A percentile compares a stretch with the other conserved stretches of the same genome.
phyloP scores from a whole-genome alignment of 2,888 invertebrate genomes.

The Heliothis peltigera region DNA sequence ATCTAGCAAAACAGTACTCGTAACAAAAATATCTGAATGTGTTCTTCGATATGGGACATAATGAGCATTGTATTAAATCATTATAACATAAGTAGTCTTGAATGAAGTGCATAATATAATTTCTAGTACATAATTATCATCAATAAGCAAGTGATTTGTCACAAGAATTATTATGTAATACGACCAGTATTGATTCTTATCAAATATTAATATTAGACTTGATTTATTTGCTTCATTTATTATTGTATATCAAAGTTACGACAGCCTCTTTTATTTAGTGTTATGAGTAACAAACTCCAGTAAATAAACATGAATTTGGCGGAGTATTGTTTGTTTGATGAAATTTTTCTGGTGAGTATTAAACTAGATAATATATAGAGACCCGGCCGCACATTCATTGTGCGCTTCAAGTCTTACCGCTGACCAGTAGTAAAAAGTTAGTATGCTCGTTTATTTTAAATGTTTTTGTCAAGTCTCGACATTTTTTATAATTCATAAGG shows the following conservation, averaged over 20 bases:
- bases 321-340: background rate
- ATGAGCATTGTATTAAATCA: too few relatives aligned
- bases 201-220: slow-evolving; percentile 38
- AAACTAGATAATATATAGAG: background rate
- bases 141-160: slow-evolving; percentile 42
- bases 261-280: slow-evolving; percentile 15
- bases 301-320: slow-evolving; percentile 10
- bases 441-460: too few relatives aligned
- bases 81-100: too few relatives aligned
- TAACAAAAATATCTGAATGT: too few relatives aligned
- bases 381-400: too few relatives aligned
- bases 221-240: slow-evolving; percentile 44
- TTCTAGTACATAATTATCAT: slow-evolving; percentile 17
- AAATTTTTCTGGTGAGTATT: background rate
- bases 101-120: too few relatives aligned
- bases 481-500: too few relatives aligned
- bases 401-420: too few relatives aligned
- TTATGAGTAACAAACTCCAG: slow-evolving; percentile 20
- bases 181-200: slow-evolving; percentile 37
- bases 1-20: too few relatives aligned
- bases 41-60: too few relatives aligned
- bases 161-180: slow-evolving; percentile 43
- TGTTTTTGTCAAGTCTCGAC: too few relatives aligned
- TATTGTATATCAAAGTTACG: slow-evolving; percentile 17
- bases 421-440: too few relatives aligned